Conservation (phyloP, 2,888 invertebrate species). For the Anticlea derivata region DNA sequence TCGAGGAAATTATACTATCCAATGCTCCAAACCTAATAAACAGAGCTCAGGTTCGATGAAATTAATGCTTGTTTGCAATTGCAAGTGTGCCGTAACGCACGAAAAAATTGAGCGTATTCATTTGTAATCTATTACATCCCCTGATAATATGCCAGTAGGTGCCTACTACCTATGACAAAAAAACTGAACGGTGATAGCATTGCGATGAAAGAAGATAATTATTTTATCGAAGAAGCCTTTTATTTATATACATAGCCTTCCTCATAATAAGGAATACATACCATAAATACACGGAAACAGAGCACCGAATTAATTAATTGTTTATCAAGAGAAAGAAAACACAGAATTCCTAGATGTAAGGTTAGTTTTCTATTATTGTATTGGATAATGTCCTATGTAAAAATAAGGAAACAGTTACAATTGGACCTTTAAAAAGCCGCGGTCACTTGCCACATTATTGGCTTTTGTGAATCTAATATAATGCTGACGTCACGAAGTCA, state of each 20-base stretch:
- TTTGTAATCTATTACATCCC: constrained; percentile 10
- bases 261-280: no score
- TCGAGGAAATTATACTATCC: constrained; percentile 18
- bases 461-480: background rate
- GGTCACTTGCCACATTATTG: background rate
- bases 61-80: no score
- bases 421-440: background rate
- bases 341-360: no score
- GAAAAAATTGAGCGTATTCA: constrained; percentile 6
- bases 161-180: no score
- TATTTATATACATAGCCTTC: background rate
- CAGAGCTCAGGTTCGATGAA: constrained; percentile 6
- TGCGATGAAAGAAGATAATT: background rate
- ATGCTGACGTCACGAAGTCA: constrained; percentile 12
- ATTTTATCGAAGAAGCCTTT: background rate
- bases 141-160: no score
- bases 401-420: background rate
- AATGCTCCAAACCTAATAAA: constrained; percentile 15
- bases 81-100: constrained; percentile 8
- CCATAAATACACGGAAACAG: no score
- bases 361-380: no score
- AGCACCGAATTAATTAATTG: no score
- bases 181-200: constrained; percentile 3
- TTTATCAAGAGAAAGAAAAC: no score
- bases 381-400: no score